These are phyloP conservation scores for Lithobates sylvaticus DNA, from an alignment of 2,797 vertebrate species.

Conservation along the genomic window DNA sequence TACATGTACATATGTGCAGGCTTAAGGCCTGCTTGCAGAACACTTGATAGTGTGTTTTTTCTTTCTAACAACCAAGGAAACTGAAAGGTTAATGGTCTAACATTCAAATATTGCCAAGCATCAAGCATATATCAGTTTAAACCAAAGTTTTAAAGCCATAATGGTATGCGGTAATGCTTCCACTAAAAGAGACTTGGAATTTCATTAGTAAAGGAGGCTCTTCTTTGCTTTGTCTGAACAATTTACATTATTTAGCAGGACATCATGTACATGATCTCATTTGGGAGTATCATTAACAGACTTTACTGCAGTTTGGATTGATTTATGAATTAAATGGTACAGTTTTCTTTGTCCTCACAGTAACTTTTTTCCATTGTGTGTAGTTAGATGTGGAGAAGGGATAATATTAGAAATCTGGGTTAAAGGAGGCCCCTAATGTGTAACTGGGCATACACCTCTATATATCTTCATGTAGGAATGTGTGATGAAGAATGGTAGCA, in stretches of 20 bases:
- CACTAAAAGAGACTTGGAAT: neutral
- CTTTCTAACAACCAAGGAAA: neutral
- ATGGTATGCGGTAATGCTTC: neutral
- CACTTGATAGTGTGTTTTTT: too few relatives aligned
- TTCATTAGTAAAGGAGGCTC: slow-evolving; percentile 6
- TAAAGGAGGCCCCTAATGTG: too few relatives aligned
- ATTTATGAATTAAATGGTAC: neutral
- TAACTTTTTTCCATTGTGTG: neutral
- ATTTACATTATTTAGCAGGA: slow-evolving; percentile 45
- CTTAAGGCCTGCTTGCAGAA: too few relatives aligned
- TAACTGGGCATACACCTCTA: too few relatives aligned
- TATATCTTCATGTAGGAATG: too few relatives aligned
- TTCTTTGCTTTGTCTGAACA: slow-evolving; percentile 7
- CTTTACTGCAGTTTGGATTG: slow-evolving; percentile 19
- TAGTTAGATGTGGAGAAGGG: too few relatives aligned
- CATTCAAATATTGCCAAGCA: neutral
- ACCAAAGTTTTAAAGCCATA: neutral
- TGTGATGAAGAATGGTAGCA: too few relatives aligned
- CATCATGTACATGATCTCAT: slow-evolving; percentile 22
- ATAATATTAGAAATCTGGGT: too few relatives aligned
- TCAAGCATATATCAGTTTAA: neutral
- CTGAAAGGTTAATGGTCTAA: neutral
- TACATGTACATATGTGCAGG: too few relatives aligned
- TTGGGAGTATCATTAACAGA: slow-evolving; percentile 17
- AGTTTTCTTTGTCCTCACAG: slow-evolving; percentile 3